Percentiles rank a stretch among this genome's conserved stretches.
Conservation (phyloP, 2,888 invertebrate genomes). For the Magallana nippona region DNA sequence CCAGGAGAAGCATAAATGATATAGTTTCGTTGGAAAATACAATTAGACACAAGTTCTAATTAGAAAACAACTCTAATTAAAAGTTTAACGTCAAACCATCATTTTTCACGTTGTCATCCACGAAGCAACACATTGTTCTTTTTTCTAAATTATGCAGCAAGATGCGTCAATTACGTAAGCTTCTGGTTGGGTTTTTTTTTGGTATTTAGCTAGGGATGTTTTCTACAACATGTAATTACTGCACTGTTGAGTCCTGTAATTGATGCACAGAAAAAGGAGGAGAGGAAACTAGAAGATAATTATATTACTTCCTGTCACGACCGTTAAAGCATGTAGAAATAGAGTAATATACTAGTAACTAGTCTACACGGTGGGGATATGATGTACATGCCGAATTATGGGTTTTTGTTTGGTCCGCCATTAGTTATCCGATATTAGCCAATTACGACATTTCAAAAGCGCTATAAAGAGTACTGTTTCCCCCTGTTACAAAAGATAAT, state of each 20-base stretch:
- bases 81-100: slow-evolving; percentile 33
- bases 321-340: slow-evolving; percentile 11
- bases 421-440: background rate
- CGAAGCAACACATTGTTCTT: slow-evolving; percentile 11
- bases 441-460: background rate
- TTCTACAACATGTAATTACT: slow-evolving; percentile 16
- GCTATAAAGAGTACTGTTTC: too few species aligned
- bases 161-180: slow-evolving; percentile 19
- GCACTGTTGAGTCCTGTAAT: background rate
- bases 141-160: slow-evolving; percentile 24
- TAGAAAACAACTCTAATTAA: slow-evolving; percentile 17
- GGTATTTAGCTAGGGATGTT: slow-evolving; percentile 22
- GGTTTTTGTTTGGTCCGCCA: background rate
- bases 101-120: slow-evolving; percentile 22
- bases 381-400: background rate
- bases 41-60: slow-evolving; percentile 23
- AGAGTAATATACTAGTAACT: background rate
- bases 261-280: slow-evolving; percentile 10
- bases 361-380: background rate
- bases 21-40: slow-evolving; percentile 16
- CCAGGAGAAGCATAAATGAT: background rate
- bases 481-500: too few species aligned
- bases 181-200: background rate
- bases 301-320: slow-evolving; percentile 33
- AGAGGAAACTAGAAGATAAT: slow-evolving; percentile 16